Conservation (phyloP, 2,113 vertebrate genomes). For the Thalassarche chlororhynchos region DNA sequence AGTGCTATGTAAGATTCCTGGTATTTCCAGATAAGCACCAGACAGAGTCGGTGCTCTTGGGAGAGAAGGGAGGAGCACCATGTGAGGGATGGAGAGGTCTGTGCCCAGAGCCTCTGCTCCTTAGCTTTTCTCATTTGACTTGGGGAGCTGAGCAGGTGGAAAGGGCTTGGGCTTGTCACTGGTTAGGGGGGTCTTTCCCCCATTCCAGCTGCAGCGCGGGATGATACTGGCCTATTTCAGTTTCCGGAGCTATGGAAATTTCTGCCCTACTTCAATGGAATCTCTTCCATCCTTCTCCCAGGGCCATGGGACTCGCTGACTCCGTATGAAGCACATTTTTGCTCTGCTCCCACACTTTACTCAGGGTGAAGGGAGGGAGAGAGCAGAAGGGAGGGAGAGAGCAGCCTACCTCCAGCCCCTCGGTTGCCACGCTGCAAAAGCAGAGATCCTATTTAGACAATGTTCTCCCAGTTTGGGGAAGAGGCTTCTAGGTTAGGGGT, state of each 20-base stretch:
- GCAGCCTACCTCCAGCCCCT: neutral
- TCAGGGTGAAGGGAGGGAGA: neutral
- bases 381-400: neutral
- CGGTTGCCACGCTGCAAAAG: neutral
- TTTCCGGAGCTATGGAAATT: neutral
- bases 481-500: neutral
- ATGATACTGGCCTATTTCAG: neutral
- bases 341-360: neutral
- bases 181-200: neutral
- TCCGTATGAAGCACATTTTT: neutral
- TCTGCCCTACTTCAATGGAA: neutral
- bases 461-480: neutral
- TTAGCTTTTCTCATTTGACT: neutral
- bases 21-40: constrained; percentile 25
- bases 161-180: neutral
- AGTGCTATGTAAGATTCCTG: neutral
- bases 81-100: neutral
- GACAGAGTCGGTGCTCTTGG: neutral
- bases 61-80: neutral
- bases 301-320: neutral
- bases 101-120: neutral
- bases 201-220: neutral
- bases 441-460: neutral
- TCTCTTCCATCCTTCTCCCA: neutral
- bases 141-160: neutral